Base-by-base conservation (phyloP, 2,888 invertebrate species). In the Pseudoips prasinana region DNA sequence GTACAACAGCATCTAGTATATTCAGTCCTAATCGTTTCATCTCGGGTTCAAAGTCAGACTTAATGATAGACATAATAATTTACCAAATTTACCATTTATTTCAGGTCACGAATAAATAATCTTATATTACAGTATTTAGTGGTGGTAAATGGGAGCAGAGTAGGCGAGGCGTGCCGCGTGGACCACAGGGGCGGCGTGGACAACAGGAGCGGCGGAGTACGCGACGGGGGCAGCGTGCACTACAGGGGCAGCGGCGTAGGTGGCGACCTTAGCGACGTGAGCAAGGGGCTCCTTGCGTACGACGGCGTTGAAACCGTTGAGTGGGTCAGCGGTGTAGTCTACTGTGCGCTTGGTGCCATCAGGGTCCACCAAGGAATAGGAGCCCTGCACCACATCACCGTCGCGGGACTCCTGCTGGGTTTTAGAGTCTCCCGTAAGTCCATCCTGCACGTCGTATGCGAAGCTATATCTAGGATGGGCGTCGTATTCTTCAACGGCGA, bases 301-400 rank as follows among this genome's bases (percentile, higher is more conserved):
- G 30, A 71, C 54, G 22, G 89, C 88, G 66, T 84, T 87, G 73
- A 89, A 89, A 10, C 89, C 89, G 55, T 80, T 59, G 38, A 64
- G 72, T 31, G 74, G 73, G 60, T 86, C 85, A 18, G 86, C 67
- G 53, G 81, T 77, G 74, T 89, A 89, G 38, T 87, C 85, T 5
- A 89, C 88, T 40, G 87, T 77, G 41, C 89, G 80, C 53, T 67
- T 73, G 23, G 80, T 73, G 2, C 89, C 89, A 36, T 89, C 89
- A 41, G 87, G 86, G 39, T 89, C 88, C 20, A 89, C 68, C 8
- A 89, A 74, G 1, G 89, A 86, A 76, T 89, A 89, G 23, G 77
- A 82, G 39, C 89, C 88, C 22, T 83, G 84, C 10, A 89, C 84
- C 41, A 61, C 64, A 58, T 89, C 83, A 2, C 87, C 87, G 45